Conservation (phyloP, 2,888 invertebrate genomes). For the Agrotis segetum region DNA sequence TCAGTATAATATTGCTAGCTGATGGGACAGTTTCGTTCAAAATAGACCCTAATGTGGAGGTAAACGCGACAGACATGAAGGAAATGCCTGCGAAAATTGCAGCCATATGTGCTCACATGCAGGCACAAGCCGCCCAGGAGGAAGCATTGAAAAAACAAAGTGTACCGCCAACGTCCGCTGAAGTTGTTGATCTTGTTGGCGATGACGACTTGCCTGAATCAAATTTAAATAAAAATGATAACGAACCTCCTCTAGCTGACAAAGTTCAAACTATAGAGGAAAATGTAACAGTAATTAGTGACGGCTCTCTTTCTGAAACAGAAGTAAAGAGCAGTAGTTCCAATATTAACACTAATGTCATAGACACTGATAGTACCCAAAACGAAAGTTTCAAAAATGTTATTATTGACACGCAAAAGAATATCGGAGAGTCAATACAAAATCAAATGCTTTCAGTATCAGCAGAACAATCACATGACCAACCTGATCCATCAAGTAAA, state of each 20-base stretch:
- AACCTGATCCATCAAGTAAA: neutral
- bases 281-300: conserved; percentile 1
- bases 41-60: conserved; percentile 63
- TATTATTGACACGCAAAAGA: neutral
- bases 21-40: conserved; percentile 69
- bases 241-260: neutral
- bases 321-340: neutral
- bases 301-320: neutral
- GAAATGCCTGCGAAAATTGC: conserved; percentile 68
- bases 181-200: conserved; percentile 55
- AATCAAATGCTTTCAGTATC: conserved; percentile 4
- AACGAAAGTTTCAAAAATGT: neutral
- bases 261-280: neutral
- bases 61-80: conserved; percentile 62
- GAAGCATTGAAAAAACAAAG: neutral
- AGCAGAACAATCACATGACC: conserved; percentile 5
- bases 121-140: conserved; percentile 1
- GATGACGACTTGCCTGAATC: conserved; percentile 47
- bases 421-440: conserved; percentile 1
- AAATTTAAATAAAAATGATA: conserved; percentile 5
- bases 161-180: conserved; percentile 4
- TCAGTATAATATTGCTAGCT: conserved; percentile 68
- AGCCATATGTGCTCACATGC: conserved; percentile 71
- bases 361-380: conserved; percentile 3
- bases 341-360: neutral